A percentile compares a stretch with the other conserved stretches of the same genome.
Conservation (phyloP, 2,888 invertebrate genomes). For the Lymantria dispar region DNA sequence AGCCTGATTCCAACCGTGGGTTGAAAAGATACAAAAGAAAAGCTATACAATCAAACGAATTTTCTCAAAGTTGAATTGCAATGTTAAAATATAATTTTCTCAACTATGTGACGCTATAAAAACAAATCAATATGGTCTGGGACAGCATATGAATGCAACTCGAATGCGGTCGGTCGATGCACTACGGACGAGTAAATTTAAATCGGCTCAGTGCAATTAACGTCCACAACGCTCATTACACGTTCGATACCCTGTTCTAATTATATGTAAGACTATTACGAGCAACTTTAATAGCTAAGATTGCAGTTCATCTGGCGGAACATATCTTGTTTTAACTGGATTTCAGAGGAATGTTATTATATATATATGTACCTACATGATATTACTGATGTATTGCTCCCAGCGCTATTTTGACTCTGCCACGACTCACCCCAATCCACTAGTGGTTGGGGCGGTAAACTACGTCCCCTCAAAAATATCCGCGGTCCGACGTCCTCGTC, state of each 20-base stretch:
- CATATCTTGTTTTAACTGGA: conserved; percentile 6
- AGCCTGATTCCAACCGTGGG: too few relatives aligned
- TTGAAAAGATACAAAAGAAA: too few relatives aligned
- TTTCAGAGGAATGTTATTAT: not conserved
- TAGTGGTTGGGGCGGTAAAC: too few relatives aligned
- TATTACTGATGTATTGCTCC: too few relatives aligned
- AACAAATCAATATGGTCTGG: not conserved
- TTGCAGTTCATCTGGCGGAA: conserved; percentile 15
- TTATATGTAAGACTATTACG: conserved; percentile 40
- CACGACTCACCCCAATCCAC: too few relatives aligned
- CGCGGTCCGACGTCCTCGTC: too few relatives aligned
- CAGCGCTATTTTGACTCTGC: too few relatives aligned
- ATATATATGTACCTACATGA: too few relatives aligned
- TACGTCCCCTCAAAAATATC: too few relatives aligned
- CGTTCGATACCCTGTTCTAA: conserved; percentile 54
- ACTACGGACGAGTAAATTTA: conserved; percentile 60
- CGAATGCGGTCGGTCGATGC: conserved; percentile 63
- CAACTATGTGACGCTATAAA: not conserved
- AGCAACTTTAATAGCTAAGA: conserved; percentile 12
- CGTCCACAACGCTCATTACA: conserved; percentile 52
- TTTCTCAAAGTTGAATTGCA: not conserved
- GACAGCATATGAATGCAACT: conserved; percentile 16
- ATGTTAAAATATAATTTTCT: not conserved
- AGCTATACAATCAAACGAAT: too few relatives aligned
- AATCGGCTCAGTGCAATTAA: conserved; percentile 59